phyloP scores from a whole-genome alignment of 92 coral and sea anemone species.

The Zoanthus gigantus region DNA sequence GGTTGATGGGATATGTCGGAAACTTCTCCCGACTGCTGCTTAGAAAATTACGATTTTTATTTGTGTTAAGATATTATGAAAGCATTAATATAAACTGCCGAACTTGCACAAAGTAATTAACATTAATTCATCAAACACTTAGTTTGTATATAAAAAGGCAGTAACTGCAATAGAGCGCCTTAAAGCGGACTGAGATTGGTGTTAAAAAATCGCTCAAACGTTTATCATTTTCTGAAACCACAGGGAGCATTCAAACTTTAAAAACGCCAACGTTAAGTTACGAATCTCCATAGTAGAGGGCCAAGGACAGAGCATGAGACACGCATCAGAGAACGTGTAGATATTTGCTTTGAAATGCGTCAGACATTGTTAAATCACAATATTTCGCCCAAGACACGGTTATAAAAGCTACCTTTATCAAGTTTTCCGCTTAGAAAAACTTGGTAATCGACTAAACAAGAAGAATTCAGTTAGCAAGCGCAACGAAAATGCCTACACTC shows the following conservation, averaged over 20 bases:
- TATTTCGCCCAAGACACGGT: background rate
- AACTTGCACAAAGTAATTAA: conserved; percentile 13
- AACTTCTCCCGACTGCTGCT: background rate
- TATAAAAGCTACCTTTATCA: background rate
- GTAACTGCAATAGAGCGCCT: background rate
- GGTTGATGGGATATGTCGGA: conserved; percentile 29
- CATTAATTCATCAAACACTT: conserved; percentile 10
- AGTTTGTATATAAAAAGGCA: background rate
- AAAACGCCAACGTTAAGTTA: background rate
- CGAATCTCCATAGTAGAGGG: background rate
- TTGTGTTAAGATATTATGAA: conserved; percentile 20
- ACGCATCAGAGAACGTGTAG: conserved; percentile 27
- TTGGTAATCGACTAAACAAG: background rate
- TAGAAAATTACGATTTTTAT: conserved; percentile 10
- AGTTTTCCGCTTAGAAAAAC: background rate
- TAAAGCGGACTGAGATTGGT: background rate
- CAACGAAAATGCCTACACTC: background rate
- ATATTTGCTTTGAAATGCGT: conserved; percentile 30
- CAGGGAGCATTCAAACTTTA: background rate
- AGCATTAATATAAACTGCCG: conserved; percentile 11
- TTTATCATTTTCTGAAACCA: background rate
- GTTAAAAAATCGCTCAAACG: background rate
- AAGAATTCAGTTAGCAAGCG: background rate
- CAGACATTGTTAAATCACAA: conserved; percentile 19
- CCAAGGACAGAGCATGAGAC: background rate